A percentile compares a stretch with the other conserved stretches of the same genome.
These are phyloP conservation scores for Carassius carassius DNA, from an alignment of 2,113 vertebrate genomes.

Conservation along the genomic window DNA sequence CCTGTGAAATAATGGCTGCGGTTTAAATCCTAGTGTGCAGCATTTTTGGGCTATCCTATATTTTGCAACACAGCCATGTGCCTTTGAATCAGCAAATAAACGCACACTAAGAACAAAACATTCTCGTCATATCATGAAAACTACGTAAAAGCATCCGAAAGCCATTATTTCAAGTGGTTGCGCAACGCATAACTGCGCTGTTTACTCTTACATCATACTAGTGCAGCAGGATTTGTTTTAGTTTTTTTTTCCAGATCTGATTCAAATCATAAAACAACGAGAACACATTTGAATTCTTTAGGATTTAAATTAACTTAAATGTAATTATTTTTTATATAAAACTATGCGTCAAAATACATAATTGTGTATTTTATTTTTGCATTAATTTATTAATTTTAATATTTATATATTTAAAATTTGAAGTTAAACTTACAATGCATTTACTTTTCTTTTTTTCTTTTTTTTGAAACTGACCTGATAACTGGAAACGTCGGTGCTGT, in stretches of 20 bases:
- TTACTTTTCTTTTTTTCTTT: neutral
- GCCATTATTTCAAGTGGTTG: neutral
- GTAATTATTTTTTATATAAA: no score
- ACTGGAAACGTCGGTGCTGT: slow-evolving; percentile 77
- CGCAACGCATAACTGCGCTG: neutral
- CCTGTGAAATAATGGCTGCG: neutral
- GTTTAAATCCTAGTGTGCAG: neutral
- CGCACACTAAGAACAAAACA: neutral
- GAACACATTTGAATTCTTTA: neutral
- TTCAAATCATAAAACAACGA: neutral
- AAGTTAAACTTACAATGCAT: neutral
- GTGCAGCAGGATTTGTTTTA: neutral
- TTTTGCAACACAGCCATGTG: neutral
- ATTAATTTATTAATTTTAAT: neutral
- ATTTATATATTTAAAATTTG: neutral
- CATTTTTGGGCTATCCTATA: neutral
- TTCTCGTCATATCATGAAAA: neutral
- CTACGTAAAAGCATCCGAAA: neutral
- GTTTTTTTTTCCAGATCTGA: neutral
- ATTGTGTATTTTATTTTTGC: no score
- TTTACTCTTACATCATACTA: neutral
- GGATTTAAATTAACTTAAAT: no score
- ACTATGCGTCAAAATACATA: no score
- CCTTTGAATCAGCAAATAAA: neutral
- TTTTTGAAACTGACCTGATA: slow-evolving; percentile 76